Percentiles rank a stretch among this genome's conserved stretches.
phyloP scores from a whole-genome alignment of 2,888 invertebrate species.

The Conchocele bisecta region DNA sequence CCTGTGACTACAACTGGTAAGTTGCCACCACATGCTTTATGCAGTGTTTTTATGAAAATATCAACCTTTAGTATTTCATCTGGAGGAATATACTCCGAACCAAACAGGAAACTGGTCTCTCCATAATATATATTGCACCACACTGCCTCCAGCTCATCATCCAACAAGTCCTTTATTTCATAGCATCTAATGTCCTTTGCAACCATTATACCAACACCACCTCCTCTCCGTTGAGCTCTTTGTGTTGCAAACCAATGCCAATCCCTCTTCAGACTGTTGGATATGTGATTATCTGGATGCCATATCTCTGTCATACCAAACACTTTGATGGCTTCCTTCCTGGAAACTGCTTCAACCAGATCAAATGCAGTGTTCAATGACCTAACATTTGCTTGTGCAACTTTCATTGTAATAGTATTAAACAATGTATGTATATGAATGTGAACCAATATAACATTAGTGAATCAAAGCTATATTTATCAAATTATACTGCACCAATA shows the following conservation, averaged over 20 bases:
- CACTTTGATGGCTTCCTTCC: background rate
- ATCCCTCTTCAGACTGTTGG: slow-evolving; percentile 5
- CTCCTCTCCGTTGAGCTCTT: slow-evolving; percentile 6
- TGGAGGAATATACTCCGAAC: slow-evolving; percentile 13
- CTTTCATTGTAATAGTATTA: slow-evolving; percentile 8
- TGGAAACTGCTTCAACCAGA: slow-evolving; percentile 2
- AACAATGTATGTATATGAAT: no score
- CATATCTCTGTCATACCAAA: slow-evolving; percentile 15
- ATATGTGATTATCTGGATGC: slow-evolving; percentile 10
- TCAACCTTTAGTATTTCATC: slow-evolving; percentile 4
- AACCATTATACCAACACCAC: slow-evolving; percentile 9
- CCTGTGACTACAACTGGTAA: slow-evolving; percentile 14
- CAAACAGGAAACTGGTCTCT: background rate
- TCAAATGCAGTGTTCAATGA: slow-evolving; percentile 23
- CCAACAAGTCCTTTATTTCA: slow-evolving; percentile 18
- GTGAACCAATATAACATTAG: no score
- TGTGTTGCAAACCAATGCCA: slow-evolving; percentile 15
- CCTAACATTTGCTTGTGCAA: slow-evolving; percentile 14
- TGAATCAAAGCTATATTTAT: no score
- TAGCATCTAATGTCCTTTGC: slow-evolving; percentile 2
- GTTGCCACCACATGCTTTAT: background rate
- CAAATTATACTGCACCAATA: no score
- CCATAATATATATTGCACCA: slow-evolving; percentile 12
- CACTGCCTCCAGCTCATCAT: slow-evolving; percentile 10
- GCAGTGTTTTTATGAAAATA: background rate